These are phyloP conservation scores for Tichodroma muraria DNA, from an alignment of 2,113 vertebrate genomes.

Conservation along the genomic window DNA sequence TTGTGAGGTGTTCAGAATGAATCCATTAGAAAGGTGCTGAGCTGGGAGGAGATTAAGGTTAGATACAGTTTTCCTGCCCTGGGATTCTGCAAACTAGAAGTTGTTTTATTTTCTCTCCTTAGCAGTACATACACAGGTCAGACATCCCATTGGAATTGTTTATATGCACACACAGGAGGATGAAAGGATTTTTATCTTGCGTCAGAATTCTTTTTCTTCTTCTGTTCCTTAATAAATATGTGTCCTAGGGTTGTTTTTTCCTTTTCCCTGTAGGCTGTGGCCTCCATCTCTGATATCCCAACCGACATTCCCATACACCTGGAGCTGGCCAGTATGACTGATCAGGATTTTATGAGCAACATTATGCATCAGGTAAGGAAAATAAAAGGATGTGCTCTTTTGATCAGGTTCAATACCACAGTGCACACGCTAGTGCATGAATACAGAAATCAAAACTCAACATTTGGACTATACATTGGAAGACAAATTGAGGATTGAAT, in stretches of 20 bases:
- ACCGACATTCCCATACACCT: constrained; percentile 87
- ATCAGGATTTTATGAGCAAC: constrained; percentile 87
- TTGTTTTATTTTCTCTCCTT: not conserved
- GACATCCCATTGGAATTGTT: not conserved
- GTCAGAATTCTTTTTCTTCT: not conserved
- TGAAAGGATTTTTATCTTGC: not conserved
- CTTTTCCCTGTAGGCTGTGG: constrained; percentile 75
- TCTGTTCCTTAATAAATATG: not conserved
- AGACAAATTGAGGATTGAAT: not conserved
- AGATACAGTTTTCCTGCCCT: not conserved
- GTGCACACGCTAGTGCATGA: not conserved
- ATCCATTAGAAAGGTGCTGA: not conserved
- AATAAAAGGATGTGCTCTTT: not conserved
- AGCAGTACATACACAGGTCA: not conserved
- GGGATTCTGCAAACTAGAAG: not conserved
- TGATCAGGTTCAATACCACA: not conserved
- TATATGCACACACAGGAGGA: not conserved
- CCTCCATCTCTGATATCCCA: constrained; percentile 82
- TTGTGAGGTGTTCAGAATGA: not conserved
- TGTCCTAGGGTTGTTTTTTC: not conserved
- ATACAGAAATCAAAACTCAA: not conserved
- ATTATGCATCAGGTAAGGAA: constrained; percentile 89
- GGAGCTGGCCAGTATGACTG: constrained; percentile 96
- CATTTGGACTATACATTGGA: not conserved
- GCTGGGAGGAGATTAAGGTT: not conserved